Evolutionary conservation across 2,113 vertebrate species (phyloP).

Genomic region (Serinus canaria): DNA sequence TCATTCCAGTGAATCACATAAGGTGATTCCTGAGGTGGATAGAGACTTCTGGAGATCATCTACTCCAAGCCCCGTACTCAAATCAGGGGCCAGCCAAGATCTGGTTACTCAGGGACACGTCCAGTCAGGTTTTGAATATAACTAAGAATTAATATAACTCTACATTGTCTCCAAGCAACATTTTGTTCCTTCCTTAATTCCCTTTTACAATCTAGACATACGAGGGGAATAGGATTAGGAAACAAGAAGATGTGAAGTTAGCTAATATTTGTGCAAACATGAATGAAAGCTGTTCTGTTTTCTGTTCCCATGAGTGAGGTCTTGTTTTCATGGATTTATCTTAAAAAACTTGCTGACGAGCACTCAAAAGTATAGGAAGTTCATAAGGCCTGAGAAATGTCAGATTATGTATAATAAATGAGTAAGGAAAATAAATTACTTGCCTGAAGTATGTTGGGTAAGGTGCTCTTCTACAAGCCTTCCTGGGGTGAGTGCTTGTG

Average conservation of each 20-base stretch:
- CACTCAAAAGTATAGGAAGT: not conserved
- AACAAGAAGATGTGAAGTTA: not conserved
- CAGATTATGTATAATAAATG: not conserved
- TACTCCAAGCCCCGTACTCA: not conserved
- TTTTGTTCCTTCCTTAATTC: not conserved
- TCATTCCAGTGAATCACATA: not conserved
- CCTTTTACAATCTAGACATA: not conserved
- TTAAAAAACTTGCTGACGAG: not conserved
- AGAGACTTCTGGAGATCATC: not conserved
- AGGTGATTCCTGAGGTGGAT: not conserved
- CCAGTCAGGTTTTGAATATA: not conserved
- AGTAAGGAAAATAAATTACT: not conserved
- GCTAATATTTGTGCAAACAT: not conserved
- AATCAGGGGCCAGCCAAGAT: not conserved
- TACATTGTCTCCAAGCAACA: not conserved
- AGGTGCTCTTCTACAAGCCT: not conserved
- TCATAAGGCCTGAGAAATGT: not conserved
- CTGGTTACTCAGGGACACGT: not conserved
- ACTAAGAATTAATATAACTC: not conserved
- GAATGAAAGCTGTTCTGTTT: not conserved
- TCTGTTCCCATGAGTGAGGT: not conserved
- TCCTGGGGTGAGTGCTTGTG: not conserved
- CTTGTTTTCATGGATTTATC: not conserved
- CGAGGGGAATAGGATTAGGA: not conserved
- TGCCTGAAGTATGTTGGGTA: not conserved